Evolutionary conservation across 2,888 invertebrate species (phyloP), one percentile per base, ranked within the genome.

Genomic region (Didymodactylos carnosus): DNA sequence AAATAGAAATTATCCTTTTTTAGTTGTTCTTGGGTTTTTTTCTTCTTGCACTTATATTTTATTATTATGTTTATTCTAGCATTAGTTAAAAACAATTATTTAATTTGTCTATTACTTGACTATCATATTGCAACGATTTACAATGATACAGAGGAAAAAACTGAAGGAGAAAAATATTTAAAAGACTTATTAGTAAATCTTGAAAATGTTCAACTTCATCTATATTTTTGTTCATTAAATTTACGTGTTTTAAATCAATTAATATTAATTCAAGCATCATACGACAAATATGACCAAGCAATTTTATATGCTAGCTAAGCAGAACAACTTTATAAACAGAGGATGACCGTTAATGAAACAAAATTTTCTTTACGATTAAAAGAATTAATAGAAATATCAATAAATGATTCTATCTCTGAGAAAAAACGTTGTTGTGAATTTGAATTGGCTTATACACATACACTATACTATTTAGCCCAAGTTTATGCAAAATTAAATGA

Each of bases 381-480:
- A n/a, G n/a, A n/a, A n/a, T n/a, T n/a, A n/a, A n/a, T n/a, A n/a
- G n/a, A n/a, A n/a, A n/a, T n/a, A n/a, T n/a, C n/a, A n/a, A n/a
- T n/a, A n/a, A n/a, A n/a, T n/a, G n/a, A n/a, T n/a, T n/a, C n/a
- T n/a, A n/a, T n/a, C n/a, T n/a, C n/a, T n/a, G n/a, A n/a, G n/a
- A n/a, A n/a, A n/a, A n/a, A n/a, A n/a, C 86, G 87, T 3, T 86
- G 87, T 71, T 83, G 86, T 16, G 76, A 78, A 25, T 85, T 93
- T 53, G 93, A 93, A 80, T 89, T 88, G 81, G 84, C 88, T 3
- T 87, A 91, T 80, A 94, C 92, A 0, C 84, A 91, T 35, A 91
- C 92, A 0, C 84, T 91, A 3, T 94, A 91, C 81, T 94, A 92
- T 80, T 85, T 92, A 77, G 93, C 92, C 1, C 93, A 94, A 84